Percentiles rank a stretch among this genome's conserved stretches.
These are phyloP conservation scores for Drosophila ohnishii DNA, from an alignment of 1,140 invertebrate genomes.

Conservation along the genomic window DNA sequence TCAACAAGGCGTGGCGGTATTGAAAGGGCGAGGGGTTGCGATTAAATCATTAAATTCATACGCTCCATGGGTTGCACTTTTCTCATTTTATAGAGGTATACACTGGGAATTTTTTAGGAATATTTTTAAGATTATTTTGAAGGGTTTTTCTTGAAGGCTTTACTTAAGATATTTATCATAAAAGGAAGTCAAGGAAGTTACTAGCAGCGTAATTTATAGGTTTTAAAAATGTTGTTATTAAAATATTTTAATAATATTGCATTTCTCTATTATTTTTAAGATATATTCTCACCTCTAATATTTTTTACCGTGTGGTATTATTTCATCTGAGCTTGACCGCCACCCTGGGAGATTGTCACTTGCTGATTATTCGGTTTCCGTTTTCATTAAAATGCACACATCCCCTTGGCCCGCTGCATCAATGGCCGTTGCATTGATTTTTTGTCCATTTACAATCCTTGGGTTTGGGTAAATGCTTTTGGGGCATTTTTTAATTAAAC, in stretches of 20 bases:
- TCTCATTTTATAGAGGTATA: conserved; percentile 48
- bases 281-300: not conserved
- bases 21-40: conserved; percentile 35
- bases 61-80: conserved; percentile 74
- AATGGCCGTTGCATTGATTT: conserved; percentile 36
- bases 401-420: conserved; percentile 42
- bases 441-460: conserved; percentile 23
- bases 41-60: conserved; percentile 82
- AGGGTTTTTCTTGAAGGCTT: not conserved
- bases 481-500: conserved; percentile 81
- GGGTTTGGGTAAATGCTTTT: conserved; percentile 74
- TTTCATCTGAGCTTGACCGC: conserved; percentile 66
- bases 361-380: conserved; percentile 76
- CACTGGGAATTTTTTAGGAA: not conserved
- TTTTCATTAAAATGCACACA: conserved; percentile 77
- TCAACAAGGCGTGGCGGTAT: conserved; percentile 68
- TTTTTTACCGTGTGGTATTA: conserved; percentile 1
- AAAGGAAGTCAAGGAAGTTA: not conserved
- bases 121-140: too few species aligned
- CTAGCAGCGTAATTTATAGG: too few species aligned
- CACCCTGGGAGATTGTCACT: conserved; percentile 69
- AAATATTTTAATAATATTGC: not conserved
- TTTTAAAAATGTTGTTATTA: too few species aligned
- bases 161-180: not conserved
- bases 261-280: not conserved